Evolutionary conservation across 2,797 vertebrate species (phyloP), one percentile per base, ranked within the genome.

Genomic region (Coregonus ussuriensis): DNA sequence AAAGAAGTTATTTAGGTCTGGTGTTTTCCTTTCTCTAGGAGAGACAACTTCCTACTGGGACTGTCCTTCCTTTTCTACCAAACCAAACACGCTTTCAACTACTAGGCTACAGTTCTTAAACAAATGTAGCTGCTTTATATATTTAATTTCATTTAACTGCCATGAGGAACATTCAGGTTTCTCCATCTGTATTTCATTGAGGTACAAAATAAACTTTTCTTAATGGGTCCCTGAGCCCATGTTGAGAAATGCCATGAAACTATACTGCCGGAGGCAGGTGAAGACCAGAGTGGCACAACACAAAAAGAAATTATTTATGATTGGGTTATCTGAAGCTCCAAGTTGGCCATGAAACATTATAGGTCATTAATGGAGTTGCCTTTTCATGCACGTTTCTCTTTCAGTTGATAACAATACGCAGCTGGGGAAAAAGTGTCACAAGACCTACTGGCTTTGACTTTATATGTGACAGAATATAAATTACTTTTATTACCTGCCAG

Each of bases 291-390:
- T 88, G 82, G 76, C 80, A 91, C 88, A 84, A 82, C 91, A 90
- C 87, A 89, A 92, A 90, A 87, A 90, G 87, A 86, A 89, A 91
- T 78, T 88, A 93, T 92, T 93, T 92, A 89, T 87, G 84, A 83
- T 89, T 78, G 76, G 83, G 81, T 90, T 85, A 84, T 88, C 88
- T 86, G 78, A 86, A 89, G 87, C 87, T 91, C 85, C 77, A 82
- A 87, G 86, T 84, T 74, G 72, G 67, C 88, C 89, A 88, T 92
- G 92, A 94, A 93, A 89, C 77, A 90, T 89, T 89, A 85, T 35
- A 82, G 85, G 89, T 86, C 91, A 90, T 92, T 93, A 90, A 91
- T 88, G 84, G 90, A 89, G 83, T 89, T 79, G 77, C 87, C 87
- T 89, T 92, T 90, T 88, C 78, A 78, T 87, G 76, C 79, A 81